phyloP scores from a whole-genome alignment of 2,113 vertebrate species.

The Rhagologus leucostigma region DNA sequence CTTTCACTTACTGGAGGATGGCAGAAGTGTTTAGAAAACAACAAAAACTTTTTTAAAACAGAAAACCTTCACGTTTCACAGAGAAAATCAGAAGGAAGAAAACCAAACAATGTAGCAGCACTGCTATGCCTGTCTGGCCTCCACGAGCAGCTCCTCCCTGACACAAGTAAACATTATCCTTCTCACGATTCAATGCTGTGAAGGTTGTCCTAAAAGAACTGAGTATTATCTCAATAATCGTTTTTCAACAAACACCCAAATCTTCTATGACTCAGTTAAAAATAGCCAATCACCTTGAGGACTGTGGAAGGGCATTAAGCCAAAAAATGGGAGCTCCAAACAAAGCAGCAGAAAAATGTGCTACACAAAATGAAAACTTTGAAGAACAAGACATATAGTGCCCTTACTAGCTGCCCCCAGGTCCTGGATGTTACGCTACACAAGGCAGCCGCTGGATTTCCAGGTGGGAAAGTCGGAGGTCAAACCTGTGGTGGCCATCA shows the following conservation, averaged over 20 bases:
- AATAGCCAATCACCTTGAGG: not conserved
- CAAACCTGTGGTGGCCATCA: not conserved
- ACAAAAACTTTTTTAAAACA: not conserved
- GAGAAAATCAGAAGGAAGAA: not conserved
- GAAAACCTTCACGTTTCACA: not conserved
- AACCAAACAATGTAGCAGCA: not conserved
- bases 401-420: not conserved
- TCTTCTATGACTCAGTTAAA: not conserved
- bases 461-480: not conserved
- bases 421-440: no score
- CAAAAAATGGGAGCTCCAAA: not conserved
- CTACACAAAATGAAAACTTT: not conserved
- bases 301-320: not conserved
- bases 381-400: no score
- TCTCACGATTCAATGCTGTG: not conserved
- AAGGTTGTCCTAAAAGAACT: not conserved
- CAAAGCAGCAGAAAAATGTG: not conserved
- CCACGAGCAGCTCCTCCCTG: not conserved
- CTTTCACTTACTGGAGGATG: not conserved
- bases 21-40: not conserved
- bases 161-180: not conserved
- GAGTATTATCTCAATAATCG: not conserved
- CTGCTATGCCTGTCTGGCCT: not conserved
- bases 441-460: rapidly evolving
- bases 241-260: not conserved